Percentiles rank a stretch among this genome's conserved stretches.
Conservation (phyloP, 2,888 invertebrate genomes). For the Mythimna pallens region DNA sequence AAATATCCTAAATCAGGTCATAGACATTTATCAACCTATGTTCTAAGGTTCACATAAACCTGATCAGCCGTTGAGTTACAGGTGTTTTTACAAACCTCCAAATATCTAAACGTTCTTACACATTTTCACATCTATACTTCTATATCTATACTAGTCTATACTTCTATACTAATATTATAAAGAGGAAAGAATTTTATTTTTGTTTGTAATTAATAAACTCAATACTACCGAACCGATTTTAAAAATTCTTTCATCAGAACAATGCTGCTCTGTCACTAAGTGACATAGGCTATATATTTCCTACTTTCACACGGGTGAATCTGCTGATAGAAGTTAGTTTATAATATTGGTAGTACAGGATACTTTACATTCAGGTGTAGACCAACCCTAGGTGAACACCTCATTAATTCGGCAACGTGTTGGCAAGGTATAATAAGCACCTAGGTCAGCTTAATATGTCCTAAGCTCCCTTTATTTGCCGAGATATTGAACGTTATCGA, state of each 20-base stretch:
- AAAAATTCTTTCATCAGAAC: too few relatives aligned
- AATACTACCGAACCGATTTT: too few relatives aligned
- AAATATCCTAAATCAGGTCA: neutral
- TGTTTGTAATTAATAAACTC: too few relatives aligned
- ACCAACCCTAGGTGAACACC: neutral
- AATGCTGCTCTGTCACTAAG: too few relatives aligned
- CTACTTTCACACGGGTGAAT: too few relatives aligned
- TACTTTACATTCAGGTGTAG: neutral
- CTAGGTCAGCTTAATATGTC: constrained; percentile 6
- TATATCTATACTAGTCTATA: too few relatives aligned
- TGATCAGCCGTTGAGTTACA: neutral
- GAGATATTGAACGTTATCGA: constrained; percentile 16
- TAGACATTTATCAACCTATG: neutral
- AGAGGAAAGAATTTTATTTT: too few relatives aligned
- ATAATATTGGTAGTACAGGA: neutral
- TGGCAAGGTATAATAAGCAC: constrained; percentile 1
- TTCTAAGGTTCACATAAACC: too few relatives aligned
- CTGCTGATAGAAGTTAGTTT: too few relatives aligned
- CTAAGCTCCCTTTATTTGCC: neutral
- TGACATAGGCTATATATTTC: too few relatives aligned
- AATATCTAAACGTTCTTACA: neutral
- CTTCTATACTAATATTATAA: too few relatives aligned
- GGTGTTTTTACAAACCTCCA: neutral
- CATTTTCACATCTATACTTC: neutral
- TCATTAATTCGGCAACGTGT: constrained; percentile 12